These are phyloP conservation scores for Heliornis fulica DNA, from an alignment of 2,113 vertebrate species.

Conservation along the genomic window DNA sequence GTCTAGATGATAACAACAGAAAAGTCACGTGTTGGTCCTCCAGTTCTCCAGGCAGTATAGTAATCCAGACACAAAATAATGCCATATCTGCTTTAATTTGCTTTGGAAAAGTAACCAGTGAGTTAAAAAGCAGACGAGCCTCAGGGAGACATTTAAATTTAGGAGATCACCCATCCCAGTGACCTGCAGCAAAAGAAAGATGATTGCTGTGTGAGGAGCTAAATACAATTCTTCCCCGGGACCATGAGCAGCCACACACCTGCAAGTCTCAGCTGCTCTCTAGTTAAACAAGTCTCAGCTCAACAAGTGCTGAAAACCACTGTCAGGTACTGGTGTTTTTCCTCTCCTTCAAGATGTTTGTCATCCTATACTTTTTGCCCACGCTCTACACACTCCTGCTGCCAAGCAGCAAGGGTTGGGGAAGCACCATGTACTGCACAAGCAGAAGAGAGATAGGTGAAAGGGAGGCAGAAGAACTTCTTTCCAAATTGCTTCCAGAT, in stretches of 20 bases:
- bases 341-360: neutral
- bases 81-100: slow-evolving; percentile 3
- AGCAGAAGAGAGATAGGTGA: neutral
- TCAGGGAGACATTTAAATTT: neutral
- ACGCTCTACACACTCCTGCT: fast-evolving
- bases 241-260: neutral
- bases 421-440: neutral
- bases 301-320: neutral
- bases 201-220: neutral
- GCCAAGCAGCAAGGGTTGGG: neutral
- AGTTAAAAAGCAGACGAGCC: slow-evolving; percentile 9
- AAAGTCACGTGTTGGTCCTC: neutral
- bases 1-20: neutral
- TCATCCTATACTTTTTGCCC: neutral
- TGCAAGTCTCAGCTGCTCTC: neutral
- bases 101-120: slow-evolving; percentile 3
- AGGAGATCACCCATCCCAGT: neutral
- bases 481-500: neutral
- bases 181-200: neutral
- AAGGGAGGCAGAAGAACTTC: neutral
- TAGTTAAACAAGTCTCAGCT: neutral
- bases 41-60: neutral
- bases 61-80: neutral
- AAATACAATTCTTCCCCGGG: neutral
- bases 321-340: neutral